Percentiles rank a stretch among this genome's conserved stretches.
phyloP scores from a whole-genome alignment of 53 echinoderm and acorn worm genomes.

The Luidia sarsii region DNA sequence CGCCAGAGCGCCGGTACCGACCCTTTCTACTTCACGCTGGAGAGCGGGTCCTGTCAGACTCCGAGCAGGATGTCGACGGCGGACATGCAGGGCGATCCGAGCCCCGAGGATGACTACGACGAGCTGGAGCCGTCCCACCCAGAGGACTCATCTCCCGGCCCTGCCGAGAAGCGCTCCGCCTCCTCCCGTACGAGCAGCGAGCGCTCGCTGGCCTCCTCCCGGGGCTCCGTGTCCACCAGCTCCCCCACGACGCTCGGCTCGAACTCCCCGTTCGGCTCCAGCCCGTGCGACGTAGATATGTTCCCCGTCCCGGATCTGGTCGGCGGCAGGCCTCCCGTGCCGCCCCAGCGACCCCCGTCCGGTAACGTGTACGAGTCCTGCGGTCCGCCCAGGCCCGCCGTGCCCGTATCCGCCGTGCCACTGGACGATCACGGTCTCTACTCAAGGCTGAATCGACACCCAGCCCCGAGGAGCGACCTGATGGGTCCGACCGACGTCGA shows the following conservation, averaged over 20 bases:
- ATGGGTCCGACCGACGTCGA: not conserved
- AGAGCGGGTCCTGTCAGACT: too few relatives aligned
- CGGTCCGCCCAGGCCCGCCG: not conserved
- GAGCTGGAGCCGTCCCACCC: conserved; percentile 36
- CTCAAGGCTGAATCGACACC: conserved; percentile 32
- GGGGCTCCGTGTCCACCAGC: not conserved
- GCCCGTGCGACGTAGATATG: conserved; percentile 13
- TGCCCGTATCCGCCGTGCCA: not conserved
- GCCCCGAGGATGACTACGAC: conserved; percentile 46
- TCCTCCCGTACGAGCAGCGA: conserved; percentile 4
- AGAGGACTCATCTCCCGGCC: not conserved
- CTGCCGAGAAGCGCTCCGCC: not conserved
- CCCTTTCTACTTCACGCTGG: conserved; percentile 47
- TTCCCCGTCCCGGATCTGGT: conserved; percentile 13
- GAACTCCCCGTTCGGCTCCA: too few relatives aligned
- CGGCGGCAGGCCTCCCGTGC: not conserved
- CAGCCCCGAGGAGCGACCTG: conserved; percentile 4
- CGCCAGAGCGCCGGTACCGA: not conserved
- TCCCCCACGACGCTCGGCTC: conserved; percentile 9
- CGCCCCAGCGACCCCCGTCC: conserved; percentile 27
- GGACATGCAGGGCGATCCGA: not conserved
- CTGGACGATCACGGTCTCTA: conserved; percentile 28
- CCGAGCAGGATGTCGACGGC: not conserved
- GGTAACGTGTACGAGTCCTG: conserved; percentile 37
- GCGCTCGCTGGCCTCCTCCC: conserved; percentile 16